Evolutionary conservation across 2,113 vertebrate species (phyloP).

Genomic region (Lontra canadensis): DNA sequence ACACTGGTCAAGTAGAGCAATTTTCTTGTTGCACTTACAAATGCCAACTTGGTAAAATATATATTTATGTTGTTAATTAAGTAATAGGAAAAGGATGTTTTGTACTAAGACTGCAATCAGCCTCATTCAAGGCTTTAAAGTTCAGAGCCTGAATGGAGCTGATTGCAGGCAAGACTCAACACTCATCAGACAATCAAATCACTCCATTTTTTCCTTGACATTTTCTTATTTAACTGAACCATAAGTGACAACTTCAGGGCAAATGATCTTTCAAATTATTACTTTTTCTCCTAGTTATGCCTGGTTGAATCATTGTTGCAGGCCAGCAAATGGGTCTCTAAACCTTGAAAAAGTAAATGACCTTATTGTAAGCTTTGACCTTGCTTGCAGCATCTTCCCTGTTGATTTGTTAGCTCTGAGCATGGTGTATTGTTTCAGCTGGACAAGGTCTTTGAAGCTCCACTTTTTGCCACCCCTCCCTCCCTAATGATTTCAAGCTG

Average conservation of each 20-base stretch:
- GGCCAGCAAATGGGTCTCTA: constrained; percentile 48
- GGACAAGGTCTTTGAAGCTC: constrained; percentile 60
- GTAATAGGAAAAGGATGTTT: constrained; percentile 44
- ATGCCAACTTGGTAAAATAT: constrained; percentile 47
- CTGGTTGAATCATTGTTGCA: not conserved
- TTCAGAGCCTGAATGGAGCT: constrained; percentile 63
- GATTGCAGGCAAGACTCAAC: constrained; percentile 58
- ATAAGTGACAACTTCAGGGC: constrained; percentile 53
- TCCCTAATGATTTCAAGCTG: constrained; percentile 72
- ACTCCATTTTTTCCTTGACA: constrained; percentile 17
- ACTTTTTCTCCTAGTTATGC: not conserved
- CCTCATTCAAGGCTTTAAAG: constrained; percentile 44
- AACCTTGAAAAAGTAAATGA: constrained; percentile 42
- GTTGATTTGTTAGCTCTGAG: constrained; percentile 43
- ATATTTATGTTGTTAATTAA: constrained; percentile 60
- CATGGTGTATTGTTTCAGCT: constrained; percentile 59
- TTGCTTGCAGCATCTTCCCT: constrained; percentile 43
- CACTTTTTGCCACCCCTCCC: constrained; percentile 11
- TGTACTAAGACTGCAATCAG: constrained; percentile 58
- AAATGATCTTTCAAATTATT: constrained; percentile 1
- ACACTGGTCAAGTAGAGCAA: constrained; percentile 58
- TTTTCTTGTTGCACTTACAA: constrained; percentile 9
- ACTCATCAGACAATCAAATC: constrained; percentile 66
- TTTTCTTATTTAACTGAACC: constrained; percentile 59
- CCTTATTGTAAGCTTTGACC: constrained; percentile 60